Evolutionary conservation across 2,797 vertebrate genomes (phyloP).

Genomic region (Potorous gilbertii): DNA sequence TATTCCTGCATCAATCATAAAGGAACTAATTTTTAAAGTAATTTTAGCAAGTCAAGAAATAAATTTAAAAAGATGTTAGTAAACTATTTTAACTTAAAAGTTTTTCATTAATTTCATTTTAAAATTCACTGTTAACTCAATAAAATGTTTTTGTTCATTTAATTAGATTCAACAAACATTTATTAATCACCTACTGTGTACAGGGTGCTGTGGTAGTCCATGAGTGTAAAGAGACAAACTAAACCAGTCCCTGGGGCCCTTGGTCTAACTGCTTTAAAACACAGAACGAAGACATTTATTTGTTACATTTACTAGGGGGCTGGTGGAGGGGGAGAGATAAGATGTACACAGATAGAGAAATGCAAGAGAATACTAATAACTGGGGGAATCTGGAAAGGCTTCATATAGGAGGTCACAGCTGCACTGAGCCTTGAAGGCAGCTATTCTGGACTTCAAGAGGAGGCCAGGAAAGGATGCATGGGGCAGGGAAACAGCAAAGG

Average conservation of each 20-base stretch:
- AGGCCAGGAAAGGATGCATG: too few species aligned
- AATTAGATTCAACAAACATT: not conserved
- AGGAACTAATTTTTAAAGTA: not conserved
- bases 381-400: too few species aligned
- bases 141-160: not conserved
- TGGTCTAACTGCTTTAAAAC: too few species aligned
- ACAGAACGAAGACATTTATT: too few species aligned
- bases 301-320: too few species aligned
- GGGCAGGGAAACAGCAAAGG: too few species aligned
- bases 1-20: not conserved
- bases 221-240: not conserved
- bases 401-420: too few species aligned
- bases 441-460: too few species aligned
- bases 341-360: too few species aligned
- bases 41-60: not conserved
- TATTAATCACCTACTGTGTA: not conserved
- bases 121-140: not conserved
- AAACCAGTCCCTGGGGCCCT: not conserved
- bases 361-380: too few species aligned
- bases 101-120: not conserved
- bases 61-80: not conserved
- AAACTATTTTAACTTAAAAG: not conserved
- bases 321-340: too few species aligned
- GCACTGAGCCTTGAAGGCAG: too few species aligned
- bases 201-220: not conserved